Base-by-base conservation (phyloP, 2,797 vertebrate species). In the Nasua narica region DNA sequence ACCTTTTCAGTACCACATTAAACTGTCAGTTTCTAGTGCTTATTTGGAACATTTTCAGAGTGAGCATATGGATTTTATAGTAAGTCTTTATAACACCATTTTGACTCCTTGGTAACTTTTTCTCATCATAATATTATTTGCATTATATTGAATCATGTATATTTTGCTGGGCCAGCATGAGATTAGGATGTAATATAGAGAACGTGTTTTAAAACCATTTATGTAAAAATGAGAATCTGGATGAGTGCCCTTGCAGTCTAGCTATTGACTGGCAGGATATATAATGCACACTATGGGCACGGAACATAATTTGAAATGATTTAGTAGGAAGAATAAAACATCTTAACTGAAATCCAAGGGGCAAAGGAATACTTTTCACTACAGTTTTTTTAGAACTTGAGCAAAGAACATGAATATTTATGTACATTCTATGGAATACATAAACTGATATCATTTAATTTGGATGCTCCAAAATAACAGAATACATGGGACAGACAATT, bases 61-160 rank as follows among this genome's bases (percentile, higher is more conserved):
- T 46, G 56, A 95, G 82, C 96, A 95, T 97, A 96, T 97, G 97
- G 96, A 88, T 96, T 96, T 97, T 97, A 94, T 96, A 96, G 88
- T 91, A 87, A 95, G 91, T 87, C 72, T 90, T 96, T 97, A 92
- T 79, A 95, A 93, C 87, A 97, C n/a, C 77, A 88, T 95, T 96
- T 95, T 97, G 94, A 96, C 77, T 97, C 58, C 43, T 92, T 95
- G 60, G 84, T 97, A 94, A 95, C 81, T 79, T 95, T 96, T 97
- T 95, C 60, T 96, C 94, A 97, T 78, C 92, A 83, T 96, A 81
- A 93, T 96, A 93, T 93, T 97, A 95, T 88, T 97, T 86, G 82
- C 72, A 90, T 86, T 96, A 79, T 96, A 96, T 88, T 94, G 87
- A 97, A 90, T 87, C 92, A 82, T 67, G 40, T 93, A 48, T 96